These are phyloP conservation scores for Psittacula cyanocephala DNA, from an alignment of 2,113 vertebrate species.

Conservation along the genomic window DNA sequence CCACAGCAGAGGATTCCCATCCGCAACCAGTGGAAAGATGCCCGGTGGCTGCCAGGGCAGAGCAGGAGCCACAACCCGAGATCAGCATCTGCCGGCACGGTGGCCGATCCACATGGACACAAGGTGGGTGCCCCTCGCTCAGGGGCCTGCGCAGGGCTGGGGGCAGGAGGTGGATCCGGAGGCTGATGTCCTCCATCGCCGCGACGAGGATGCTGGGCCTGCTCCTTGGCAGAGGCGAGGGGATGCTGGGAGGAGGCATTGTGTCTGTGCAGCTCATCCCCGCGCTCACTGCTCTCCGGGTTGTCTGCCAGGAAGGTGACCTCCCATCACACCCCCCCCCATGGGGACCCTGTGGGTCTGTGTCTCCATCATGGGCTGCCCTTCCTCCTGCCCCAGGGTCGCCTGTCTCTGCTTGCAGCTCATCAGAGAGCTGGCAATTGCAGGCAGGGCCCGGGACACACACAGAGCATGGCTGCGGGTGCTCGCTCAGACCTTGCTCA, in stretches of 20 bases:
- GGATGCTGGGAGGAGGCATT: background rate
- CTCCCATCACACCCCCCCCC: background rate
- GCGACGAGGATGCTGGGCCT: background rate
- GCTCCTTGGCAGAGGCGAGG: background rate
- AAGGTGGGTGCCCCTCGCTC: background rate
- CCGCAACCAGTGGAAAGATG: background rate
- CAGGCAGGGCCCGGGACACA: fast-evolving
- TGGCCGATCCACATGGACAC: background rate
- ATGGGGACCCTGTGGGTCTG: fast-evolving
- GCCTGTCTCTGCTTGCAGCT: background rate
- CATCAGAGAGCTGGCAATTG: background rate
- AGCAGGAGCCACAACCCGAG: background rate
- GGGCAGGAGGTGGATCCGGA: background rate
- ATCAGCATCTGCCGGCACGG: background rate
- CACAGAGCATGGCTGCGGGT: fast-evolving
- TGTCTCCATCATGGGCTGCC: background rate
- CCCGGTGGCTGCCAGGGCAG: background rate
- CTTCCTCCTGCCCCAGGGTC: background rate
- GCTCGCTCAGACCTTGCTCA: background rate
- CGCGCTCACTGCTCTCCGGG: fast-evolving
- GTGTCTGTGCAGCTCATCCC: fast-evolving
- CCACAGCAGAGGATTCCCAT: background rate
- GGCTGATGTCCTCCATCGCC: no score
- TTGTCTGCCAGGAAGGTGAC: background rate
- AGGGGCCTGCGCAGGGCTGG: background rate